Percentiles rank a stretch among this genome's conserved stretches.
Conservation (phyloP, 2,888 invertebrate species). For the Tromatobia lineatoria region DNA sequence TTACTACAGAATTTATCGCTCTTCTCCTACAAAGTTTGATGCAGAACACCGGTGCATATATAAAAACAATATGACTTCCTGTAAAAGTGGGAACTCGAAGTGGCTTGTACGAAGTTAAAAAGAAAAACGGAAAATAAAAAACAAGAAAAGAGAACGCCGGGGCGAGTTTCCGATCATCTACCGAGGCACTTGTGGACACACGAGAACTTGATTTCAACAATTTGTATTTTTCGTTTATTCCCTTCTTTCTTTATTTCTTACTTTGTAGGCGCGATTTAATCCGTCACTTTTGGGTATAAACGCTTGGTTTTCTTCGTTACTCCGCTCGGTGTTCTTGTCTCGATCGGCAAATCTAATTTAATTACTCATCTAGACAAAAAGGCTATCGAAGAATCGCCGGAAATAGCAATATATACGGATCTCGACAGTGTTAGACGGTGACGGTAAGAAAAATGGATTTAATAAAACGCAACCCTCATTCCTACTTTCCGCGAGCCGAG, state of each 20-base stretch:
- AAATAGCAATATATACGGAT: constrained; percentile 16
- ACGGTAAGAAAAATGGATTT: constrained; percentile 58
- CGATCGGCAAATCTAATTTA: constrained; percentile 39
- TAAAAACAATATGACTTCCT: constrained; percentile 24
- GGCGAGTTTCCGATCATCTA: constrained; percentile 42
- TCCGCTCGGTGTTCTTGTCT: constrained; percentile 29
- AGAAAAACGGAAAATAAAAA: neutral
- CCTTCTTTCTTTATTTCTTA: constrained; percentile 12
- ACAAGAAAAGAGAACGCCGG: constrained; percentile 18
- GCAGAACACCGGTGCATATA: constrained; percentile 2
- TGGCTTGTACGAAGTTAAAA: neutral
- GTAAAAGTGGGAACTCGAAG: constrained; percentile 14
- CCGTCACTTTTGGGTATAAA: constrained; percentile 14
- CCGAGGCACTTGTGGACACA: constrained; percentile 43
- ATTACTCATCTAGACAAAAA: constrained; percentile 34
- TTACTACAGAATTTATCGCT: constrained; percentile 14
- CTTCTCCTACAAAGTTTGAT: constrained; percentile 12
- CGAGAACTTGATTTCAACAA: constrained; percentile 32
- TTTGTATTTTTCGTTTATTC: no score
- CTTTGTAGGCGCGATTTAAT: constrained; percentile 17
- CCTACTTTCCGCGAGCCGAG: constrained; percentile 14
- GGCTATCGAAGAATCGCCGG: constrained; percentile 26
- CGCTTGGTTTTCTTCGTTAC: constrained; percentile 9
- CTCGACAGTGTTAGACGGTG: constrained; percentile 15
- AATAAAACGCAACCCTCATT: constrained; percentile 60